These are phyloP conservation scores for Drosophila pseudotalamancana DNA, from an alignment of 2,888 invertebrate species.

Conservation along the genomic window DNA sequence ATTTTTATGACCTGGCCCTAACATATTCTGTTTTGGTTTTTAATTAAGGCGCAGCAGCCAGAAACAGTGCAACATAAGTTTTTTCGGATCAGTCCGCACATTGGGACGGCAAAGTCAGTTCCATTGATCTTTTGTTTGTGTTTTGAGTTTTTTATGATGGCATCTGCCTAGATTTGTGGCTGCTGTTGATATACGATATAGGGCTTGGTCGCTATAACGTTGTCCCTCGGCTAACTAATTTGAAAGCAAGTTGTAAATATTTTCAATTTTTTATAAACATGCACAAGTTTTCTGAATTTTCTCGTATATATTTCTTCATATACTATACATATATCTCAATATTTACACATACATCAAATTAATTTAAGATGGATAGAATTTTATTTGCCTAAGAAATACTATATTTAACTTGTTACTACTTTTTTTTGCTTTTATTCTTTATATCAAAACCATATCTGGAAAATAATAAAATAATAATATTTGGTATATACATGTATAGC, in stretches of 20 bases:
- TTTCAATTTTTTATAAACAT: too few species aligned
- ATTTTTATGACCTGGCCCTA: conserved; percentile 57
- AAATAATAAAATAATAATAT: too few species aligned
- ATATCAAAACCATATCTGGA: too few species aligned
- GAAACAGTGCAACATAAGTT: conserved; percentile 10
- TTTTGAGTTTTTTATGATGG: conserved; percentile 46
- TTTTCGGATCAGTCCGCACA: conserved; percentile 9
- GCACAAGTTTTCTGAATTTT: too few species aligned
- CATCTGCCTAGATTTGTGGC: conserved; percentile 51
- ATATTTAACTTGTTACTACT: too few species aligned
- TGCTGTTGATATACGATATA: conserved; percentile 52
- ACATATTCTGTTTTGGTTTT: conserved; percentile 65
- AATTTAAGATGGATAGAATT: too few species aligned
- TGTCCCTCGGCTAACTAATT: neutral
- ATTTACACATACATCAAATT: too few species aligned
- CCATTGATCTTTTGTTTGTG: conserved; percentile 59
- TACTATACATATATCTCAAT: neutral
- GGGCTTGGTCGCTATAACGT: conserved; percentile 36
- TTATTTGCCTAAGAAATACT: too few species aligned
- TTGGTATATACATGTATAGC: too few species aligned
- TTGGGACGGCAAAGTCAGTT: conserved; percentile 30
- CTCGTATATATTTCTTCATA: too few species aligned
- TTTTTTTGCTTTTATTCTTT: too few species aligned
- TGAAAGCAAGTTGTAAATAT: conserved; percentile 1
- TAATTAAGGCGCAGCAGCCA: conserved; percentile 58